Evolutionary conservation across 2,797 vertebrate genomes (phyloP).

Genomic region (Etheostoma perlongum): DNA sequence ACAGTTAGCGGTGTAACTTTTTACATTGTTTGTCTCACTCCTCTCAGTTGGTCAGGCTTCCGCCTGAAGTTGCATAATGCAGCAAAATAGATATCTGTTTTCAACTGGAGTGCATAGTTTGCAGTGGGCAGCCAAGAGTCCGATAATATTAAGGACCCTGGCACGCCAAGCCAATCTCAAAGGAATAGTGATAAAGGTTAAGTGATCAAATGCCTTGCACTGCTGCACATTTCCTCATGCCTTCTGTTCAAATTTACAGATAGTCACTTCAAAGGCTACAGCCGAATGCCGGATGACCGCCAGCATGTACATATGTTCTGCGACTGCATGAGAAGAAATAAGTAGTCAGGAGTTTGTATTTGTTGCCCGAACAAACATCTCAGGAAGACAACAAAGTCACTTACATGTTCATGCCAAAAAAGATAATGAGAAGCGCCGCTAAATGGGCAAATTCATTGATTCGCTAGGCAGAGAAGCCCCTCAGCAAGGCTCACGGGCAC

Average conservation of each 20-base stretch:
- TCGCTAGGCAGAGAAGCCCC: neutral
- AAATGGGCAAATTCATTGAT: neutral
- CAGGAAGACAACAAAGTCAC: neutral
- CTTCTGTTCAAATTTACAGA: neutral
- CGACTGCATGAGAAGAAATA: neutral
- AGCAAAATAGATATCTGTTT: neutral
- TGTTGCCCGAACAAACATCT: neutral
- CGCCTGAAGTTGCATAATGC: neutral
- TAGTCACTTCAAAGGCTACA: neutral
- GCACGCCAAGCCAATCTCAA: neutral
- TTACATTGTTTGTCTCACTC: constrained; percentile 36
- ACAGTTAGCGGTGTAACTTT: constrained; percentile 36
- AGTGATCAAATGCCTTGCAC: neutral
- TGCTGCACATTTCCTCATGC: neutral
- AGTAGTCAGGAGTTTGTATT: neutral
- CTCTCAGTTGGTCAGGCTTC: constrained; percentile 16
- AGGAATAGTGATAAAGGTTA: neutral
- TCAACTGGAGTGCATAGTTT: neutral
- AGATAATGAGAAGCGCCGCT: neutral
- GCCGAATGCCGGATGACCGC: neutral
- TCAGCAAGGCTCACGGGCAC: neutral
- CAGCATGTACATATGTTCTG: neutral
- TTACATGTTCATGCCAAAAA: neutral
- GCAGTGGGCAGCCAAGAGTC: neutral
- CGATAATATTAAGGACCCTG: neutral